Conservation (phyloP, 2,797 vertebrate genomes). For the Siniperca obscura region DNA sequence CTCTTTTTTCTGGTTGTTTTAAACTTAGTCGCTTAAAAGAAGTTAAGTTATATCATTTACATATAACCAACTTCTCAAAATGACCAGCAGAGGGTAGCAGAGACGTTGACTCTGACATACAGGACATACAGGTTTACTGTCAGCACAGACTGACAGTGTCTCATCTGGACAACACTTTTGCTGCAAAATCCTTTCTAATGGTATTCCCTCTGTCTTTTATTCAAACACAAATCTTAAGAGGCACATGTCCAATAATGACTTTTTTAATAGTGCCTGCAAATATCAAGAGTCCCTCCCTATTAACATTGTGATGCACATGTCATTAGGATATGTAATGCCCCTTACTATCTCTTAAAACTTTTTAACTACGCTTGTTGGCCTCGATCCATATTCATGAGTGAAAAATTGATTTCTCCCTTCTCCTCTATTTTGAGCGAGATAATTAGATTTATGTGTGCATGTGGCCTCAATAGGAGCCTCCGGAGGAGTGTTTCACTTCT, state of each 20-base stretch:
- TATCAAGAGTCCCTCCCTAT: constrained; percentile 9
- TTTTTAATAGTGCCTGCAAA: constrained; percentile 8
- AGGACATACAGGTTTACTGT: background rate
- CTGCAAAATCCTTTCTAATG: constrained; percentile 11
- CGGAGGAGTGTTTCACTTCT: constrained; percentile 82
- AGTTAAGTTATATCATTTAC: background rate
- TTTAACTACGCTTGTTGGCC: constrained; percentile 70
- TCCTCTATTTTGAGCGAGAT: constrained; percentile 83
- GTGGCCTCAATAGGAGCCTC: constrained; percentile 81
- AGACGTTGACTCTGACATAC: constrained; percentile 11
- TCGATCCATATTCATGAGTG: constrained; percentile 81
- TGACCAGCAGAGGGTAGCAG: constrained; percentile 74
- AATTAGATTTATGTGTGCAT: constrained; percentile 83
- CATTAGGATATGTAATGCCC: constrained; percentile 28
- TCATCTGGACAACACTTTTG: constrained; percentile 22
- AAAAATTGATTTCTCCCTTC: constrained; percentile 82
- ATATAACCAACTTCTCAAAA: background rate
- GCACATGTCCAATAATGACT: constrained; percentile 20
- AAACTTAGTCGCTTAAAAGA: background rate
- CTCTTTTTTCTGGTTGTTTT: background rate
- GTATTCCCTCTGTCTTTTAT: constrained; percentile 8
- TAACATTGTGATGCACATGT: constrained; percentile 19
- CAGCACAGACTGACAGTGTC: constrained; percentile 9
- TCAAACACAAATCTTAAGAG: constrained; percentile 29
- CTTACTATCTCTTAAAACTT: constrained; percentile 64